Evolutionary conservation across 2,797 vertebrate genomes (phyloP), one percentile per base, ranked within the genome.

Genomic region (Chiroxiphia lanceolata): DNA sequence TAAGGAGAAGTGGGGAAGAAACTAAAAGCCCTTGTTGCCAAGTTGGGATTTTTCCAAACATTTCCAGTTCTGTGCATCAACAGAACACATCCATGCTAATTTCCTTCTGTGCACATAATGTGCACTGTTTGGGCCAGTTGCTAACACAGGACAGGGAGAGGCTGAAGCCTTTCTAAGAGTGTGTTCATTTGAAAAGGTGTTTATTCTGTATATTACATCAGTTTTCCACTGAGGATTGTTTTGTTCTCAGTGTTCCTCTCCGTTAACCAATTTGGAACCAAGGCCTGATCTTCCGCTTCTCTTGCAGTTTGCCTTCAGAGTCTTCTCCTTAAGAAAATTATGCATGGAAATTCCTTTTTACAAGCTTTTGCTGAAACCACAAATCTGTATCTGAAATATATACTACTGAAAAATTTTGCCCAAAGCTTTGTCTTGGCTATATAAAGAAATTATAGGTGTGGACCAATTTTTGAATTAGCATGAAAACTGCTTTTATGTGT

Each of bases 401-500:
- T 89, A 94, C 78, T 71, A 89, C 69, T 94, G 63, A 87, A 97
- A 94, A 93, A 74, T 91, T 94, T 95, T 95, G 85, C 93, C 96
- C 96, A 96, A 95, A 96, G 94, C 87, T 97, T 97, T 97, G 81
- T 97, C 95, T 97, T 96, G 87, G 68, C 69, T 96, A 95, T 83
- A 96, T 87, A 96, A 93, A 97, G 90, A 97, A 97, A 97, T 97
- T 96, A 97, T 96, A 97, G 86, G 84, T 97, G 91, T 93, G 77
- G 89, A 94, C 94, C 94, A 96, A 97, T 96, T 97, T 97, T 83
- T 97, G 93, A 97, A 97, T 97, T 97, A 97, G 95, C 95, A 94
- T 97, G 94, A 98, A 97, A 94, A 97, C 94, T 94, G 85, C 87
- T 97, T 98, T 97, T 94, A 96, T 96, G 92, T 96, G 92, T 87